Percentiles rank a stretch among this genome's conserved stretches.
Conservation (phyloP, 1,140 invertebrate genomes). For the Drosophila navojoa region DNA sequence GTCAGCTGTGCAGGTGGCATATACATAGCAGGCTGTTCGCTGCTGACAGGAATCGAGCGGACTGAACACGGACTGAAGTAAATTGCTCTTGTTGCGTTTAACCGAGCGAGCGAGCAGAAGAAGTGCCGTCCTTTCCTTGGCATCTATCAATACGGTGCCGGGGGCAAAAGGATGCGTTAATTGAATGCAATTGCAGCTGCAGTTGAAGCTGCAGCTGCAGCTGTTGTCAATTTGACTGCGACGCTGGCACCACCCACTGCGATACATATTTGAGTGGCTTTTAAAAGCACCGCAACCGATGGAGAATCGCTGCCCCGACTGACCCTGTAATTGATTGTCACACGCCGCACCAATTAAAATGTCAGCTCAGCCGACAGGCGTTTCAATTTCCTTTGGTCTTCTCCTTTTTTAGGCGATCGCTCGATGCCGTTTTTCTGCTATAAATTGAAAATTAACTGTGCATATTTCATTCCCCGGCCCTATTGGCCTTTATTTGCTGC, state of each 20-base stretch:
- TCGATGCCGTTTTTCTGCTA: conserved; percentile 10
- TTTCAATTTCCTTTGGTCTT: conserved; percentile 30
- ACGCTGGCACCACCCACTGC: conserved; percentile 19
- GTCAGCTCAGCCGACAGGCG: conserved; percentile 44
- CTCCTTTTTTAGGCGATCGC: conserved; percentile 17
- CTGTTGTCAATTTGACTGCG: conserved; percentile 58
- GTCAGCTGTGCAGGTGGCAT: too few species aligned
- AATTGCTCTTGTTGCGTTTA: conserved; percentile 54
- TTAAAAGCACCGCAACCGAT: conserved; percentile 55
- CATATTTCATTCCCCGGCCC: conserved; percentile 67
- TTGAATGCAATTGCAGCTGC: conserved; percentile 63
- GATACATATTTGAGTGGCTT: conserved; percentile 72
- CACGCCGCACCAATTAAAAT: conserved; percentile 72
- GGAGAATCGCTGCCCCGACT: conserved; percentile 42
- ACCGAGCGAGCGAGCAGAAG: conserved; percentile 5
- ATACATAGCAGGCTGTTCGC: too few species aligned
- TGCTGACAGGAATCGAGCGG: background rate
- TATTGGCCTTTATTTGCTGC: conserved; percentile 61
- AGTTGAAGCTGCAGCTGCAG: conserved; percentile 35
- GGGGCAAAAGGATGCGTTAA: conserved; percentile 34
- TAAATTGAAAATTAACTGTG: conserved; percentile 69
- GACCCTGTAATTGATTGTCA: conserved; percentile 74
- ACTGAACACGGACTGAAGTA: background rate
- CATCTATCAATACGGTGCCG: background rate
- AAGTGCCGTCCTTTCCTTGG: background rate